Percentiles rank a stretch among this genome's conserved stretches.
These are phyloP conservation scores for Myiopsitta monachus DNA, from an alignment of 2,113 vertebrate genomes.

Conservation along the genomic window DNA sequence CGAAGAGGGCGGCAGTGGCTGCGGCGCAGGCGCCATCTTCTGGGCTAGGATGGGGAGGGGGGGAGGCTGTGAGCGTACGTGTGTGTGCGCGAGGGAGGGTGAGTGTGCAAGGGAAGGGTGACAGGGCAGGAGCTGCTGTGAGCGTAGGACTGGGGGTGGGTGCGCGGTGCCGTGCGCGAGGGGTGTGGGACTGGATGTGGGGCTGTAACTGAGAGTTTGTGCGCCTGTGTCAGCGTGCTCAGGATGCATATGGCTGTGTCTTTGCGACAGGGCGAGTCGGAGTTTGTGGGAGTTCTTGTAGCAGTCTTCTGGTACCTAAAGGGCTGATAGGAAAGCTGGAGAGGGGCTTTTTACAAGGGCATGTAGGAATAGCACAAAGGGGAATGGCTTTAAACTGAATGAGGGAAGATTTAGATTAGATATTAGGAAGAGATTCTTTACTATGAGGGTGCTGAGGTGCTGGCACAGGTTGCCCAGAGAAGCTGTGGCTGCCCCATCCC, in stretches of 20 bases:
- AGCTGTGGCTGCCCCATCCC: no score
- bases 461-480: no score
- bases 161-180: no score
- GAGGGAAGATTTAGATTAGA: neutral
- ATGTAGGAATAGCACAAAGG: neutral
- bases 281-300: neutral
- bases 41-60: fast-evolving
- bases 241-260: neutral
- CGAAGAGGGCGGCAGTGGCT: neutral
- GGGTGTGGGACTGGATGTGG: neutral
- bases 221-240: fast-evolving
- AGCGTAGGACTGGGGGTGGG: no score
- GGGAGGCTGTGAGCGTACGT: fast-evolving
- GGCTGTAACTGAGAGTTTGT: neutral
- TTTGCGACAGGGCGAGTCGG: neutral
- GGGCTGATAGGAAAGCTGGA: neutral
- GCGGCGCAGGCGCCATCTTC: neutral
- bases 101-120: neutral
- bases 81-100: neutral
- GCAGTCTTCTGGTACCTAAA: neutral
- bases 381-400: neutral
- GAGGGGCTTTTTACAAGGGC: neutral
- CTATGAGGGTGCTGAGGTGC: neutral
- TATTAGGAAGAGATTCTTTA: neutral
- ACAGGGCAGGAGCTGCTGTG: no score